Evolutionary conservation across 2,888 invertebrate species (phyloP).

Genomic region (Lycia hirtaria): DNA sequence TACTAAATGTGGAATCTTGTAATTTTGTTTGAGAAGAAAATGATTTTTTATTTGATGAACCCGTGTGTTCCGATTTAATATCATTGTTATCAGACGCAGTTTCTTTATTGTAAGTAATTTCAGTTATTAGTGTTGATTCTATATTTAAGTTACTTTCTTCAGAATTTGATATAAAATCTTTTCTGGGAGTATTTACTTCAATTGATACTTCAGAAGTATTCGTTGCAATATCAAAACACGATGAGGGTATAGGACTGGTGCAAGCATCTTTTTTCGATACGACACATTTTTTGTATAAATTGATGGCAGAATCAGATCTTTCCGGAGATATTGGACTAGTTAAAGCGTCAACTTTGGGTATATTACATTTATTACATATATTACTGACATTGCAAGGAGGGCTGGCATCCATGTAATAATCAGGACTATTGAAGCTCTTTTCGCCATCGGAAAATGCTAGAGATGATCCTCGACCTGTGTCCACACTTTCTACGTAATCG

Average conservation of each 20-base stretch:
- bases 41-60: neutral
- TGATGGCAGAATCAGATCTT: neutral
- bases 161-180: neutral
- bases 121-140: neutral
- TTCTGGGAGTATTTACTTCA: neutral
- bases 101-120: neutral
- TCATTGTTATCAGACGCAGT: neutral
- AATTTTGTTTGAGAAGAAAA: neutral
- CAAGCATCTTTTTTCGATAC: constrained; percentile 13
- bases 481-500: constrained; percentile 54
- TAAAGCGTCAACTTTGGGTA: constrained; percentile 21
- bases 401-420: constrained; percentile 56
- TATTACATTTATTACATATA: constrained; percentile 37
- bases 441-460: constrained; percentile 68
- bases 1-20: constrained; percentile 7
- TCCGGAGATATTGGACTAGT: constrained; percentile 26
- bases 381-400: constrained; percentile 47
- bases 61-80: neutral
- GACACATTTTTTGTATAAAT: constrained; percentile 2
- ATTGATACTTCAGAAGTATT: constrained; percentile 2
- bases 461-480: constrained; percentile 77
- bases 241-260: constrained; percentile 14
- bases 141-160: neutral
- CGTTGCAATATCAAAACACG: neutral
- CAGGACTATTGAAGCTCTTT: constrained; percentile 67